Base-by-base conservation (phyloP, 2,888 invertebrate species). In the Magallana nippona region DNA sequence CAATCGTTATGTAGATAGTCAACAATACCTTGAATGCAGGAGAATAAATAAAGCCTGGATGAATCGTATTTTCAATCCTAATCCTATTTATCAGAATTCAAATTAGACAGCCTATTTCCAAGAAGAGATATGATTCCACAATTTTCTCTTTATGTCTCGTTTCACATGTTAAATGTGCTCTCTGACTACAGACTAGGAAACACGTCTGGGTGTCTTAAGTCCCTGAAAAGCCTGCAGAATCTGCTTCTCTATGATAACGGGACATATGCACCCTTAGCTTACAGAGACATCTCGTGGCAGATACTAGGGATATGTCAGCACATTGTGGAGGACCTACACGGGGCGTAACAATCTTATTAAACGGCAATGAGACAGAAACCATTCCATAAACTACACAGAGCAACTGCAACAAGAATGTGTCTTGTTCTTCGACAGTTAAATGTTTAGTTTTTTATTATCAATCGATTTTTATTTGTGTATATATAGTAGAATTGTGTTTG, bases 291-390 rank as follows among this genome's bases (percentile, higher is more conserved):
- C n/a, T 8, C 60, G 8, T 60, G 60, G 60, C 17, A 60, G 0
- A 60, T 19, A 60, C 60, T 60, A 19, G 60, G 60, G n/a, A 60
- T 60, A 19, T 60, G 60, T 60, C 60, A 60, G 19, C 60, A 60
- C 17, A 19, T 60, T 19, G 60, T 60, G n/a, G 60, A 19, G 60
- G 60, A 60, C 60, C 19, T 60, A 3, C 11, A 19, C 19, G 60
- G 60, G 11, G 60, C 60, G n/a, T 60, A 19, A 19, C 60, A 60
- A 19, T 60, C 60, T 60, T 60, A 17, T 8, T 19, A 60, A 19
- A 3, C 3, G 60, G 19, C 60, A 60, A 8, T 60, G 10, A 60
- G 10, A 60, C 60, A 60, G n/a, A 60, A 17, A 19, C 60, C 60
- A 19, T 17, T 1, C n/a, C 17, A 60, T 19, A 19, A 60, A 60